Base-by-base conservation (phyloP, 2,888 invertebrate genomes). In the Lobophora halterata region DNA sequence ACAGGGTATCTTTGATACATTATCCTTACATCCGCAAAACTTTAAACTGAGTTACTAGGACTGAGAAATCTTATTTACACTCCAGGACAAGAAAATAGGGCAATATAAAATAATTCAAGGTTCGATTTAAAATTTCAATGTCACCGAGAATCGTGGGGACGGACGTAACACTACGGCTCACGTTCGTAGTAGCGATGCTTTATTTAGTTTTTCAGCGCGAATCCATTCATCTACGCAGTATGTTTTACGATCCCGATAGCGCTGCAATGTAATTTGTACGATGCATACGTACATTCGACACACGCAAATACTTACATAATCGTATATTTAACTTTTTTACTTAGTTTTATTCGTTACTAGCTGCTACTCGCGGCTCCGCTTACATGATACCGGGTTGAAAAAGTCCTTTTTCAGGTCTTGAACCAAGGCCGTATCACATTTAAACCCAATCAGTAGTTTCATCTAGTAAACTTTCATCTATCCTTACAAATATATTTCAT, bases 161-260 rank as follows among this genome's bases (percentile, higher is more conserved):
- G 49, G 14, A 28, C 24, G 46, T 29, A 40, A 50, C 32, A 61
- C 74, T 69, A 74, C 67, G 56, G 50, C 50, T 39, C 47, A 17
- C 41, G 32, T 39, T 49, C 45, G 57, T 31, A 45, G 52, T 55
- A 50, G 58, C 55, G 47, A 45, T 55, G 61, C 77, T 78, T 75
- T 81, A 78, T 76, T 71, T 60, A 49, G 49, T 53, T 41, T 50
- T 50, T 46, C 49, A 46, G 45, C 61, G 61, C 52, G 17, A 7
- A 9, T 34, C 29, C 63, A 68, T 65, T 69, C 58, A 62, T 48
- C 48, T 61, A 58, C 66, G 69, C 60, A 57, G 43, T 41, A 42
- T 41, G 43, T 66, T 71, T 72, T 67, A 76, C 59, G 52, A 58
- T 57, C 38, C n/a, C 16, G 65, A 59, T 63, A 64, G 55, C 49